These are phyloP conservation scores for Sebastiscus albofasciatus DNA, from an alignment of 2,797 vertebrate genomes.

Conservation along the genomic window DNA sequence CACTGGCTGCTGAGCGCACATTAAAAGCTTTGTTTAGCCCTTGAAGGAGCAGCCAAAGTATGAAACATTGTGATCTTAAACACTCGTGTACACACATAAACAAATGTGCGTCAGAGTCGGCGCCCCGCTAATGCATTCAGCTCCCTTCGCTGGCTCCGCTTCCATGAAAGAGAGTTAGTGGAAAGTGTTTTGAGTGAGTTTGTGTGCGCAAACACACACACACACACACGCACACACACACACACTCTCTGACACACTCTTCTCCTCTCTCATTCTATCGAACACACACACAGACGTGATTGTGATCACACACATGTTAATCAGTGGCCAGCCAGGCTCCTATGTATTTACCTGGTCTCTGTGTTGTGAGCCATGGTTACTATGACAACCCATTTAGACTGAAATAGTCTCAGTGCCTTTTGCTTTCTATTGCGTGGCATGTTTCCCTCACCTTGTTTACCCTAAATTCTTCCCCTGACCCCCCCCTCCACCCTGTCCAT, in stretches of 20 bases:
- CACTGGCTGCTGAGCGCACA: conserved; percentile 35
- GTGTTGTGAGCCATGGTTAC: conserved; percentile 67
- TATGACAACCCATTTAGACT: conserved; percentile 73
- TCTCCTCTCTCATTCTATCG: neutral
- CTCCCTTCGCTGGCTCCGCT: conserved; percentile 26
- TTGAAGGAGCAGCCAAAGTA: conserved; percentile 52
- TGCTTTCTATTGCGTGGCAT: conserved; percentile 35
- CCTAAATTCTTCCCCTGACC: conserved; percentile 10
- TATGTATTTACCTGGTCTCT: conserved; percentile 67
- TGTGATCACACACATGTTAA: conserved; percentile 58
- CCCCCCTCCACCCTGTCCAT: neutral
- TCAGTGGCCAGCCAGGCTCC: conserved; percentile 43
- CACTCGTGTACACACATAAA: conserved; percentile 50
- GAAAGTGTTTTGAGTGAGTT: conserved; percentile 40
- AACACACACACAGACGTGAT: conserved; percentile 17
- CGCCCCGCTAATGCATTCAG: conserved; percentile 46
- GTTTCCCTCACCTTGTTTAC: conserved; percentile 59
- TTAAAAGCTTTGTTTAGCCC: conserved; percentile 58
- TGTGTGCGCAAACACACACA: conserved; percentile 11
- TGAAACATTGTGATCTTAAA: conserved; percentile 56
- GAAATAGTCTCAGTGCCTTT: conserved; percentile 71
- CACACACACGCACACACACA: neutral
- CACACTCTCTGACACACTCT: conserved; percentile 6
- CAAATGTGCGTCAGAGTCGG: conserved; percentile 61
- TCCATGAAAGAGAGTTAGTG: conserved; percentile 54